Conservation (phyloP, 1,140 invertebrate species). For the Pissodes strobi region DNA sequence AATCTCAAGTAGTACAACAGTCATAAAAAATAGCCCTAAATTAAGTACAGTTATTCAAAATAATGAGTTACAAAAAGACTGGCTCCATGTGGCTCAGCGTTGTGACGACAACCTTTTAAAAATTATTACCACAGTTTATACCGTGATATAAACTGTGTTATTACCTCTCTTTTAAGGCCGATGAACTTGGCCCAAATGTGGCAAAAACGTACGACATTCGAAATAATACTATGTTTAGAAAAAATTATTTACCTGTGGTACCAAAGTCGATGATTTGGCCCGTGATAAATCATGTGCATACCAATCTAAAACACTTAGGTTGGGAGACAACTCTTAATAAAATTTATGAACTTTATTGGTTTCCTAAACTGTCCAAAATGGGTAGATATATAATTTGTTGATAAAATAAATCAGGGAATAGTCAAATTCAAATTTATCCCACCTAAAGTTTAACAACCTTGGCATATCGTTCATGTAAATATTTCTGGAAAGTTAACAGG, state of each 20-base stretch:
- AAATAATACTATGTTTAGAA: neutral
- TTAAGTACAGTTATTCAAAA: neutral
- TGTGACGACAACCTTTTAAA: neutral
- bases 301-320: neutral
- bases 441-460: slow-evolving; percentile 18
- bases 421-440: too few species aligned
- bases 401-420: too few species aligned
- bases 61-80: neutral
- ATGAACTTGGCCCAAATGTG: neutral
- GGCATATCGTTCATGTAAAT: slow-evolving; percentile 20
- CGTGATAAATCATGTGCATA: neutral
- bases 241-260: neutral
- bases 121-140: neutral
- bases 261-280: neutral
- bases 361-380: too few species aligned
- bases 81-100: neutral
- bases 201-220: neutral
- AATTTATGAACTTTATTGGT: too few species aligned
- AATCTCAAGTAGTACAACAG: neutral
- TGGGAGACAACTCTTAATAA: neutral
- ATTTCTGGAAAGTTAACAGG: neutral
- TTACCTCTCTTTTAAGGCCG: neutral
- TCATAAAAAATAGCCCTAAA: neutral
- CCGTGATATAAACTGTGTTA: too few species aligned
- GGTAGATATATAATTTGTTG: too few species aligned